A percentile compares a stretch with the other conserved stretches of the same genome.
phyloP scores from a whole-genome alignment of 1,140 invertebrate genomes.

The Leguminivora glycinivorella region DNA sequence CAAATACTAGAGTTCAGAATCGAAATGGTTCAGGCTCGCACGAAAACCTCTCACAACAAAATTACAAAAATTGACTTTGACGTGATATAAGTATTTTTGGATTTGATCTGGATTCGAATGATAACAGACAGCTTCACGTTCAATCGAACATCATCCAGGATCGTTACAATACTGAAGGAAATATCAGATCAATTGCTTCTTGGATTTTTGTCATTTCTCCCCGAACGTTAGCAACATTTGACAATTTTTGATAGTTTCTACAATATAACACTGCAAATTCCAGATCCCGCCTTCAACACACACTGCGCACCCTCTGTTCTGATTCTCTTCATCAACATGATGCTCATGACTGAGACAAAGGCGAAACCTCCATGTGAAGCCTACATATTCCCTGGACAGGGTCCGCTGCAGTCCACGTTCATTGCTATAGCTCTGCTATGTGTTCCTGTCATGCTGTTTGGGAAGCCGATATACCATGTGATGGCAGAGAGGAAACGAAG shows the following conservation, averaged over 20 bases:
- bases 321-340: constrained; percentile 96
- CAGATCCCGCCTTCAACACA: constrained; percentile 69
- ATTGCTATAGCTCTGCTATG: constrained; percentile 91
- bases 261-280: background rate
- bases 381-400: constrained; percentile 87
- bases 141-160: too few relatives aligned
- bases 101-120: too few relatives aligned
- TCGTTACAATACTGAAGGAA: too few relatives aligned
- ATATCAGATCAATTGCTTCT: too few relatives aligned
- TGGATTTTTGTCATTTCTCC: too few relatives aligned
- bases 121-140: too few relatives aligned
- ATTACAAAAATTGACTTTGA: too few relatives aligned
- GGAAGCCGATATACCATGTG: constrained; percentile 92
- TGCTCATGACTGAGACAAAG: constrained; percentile 84
- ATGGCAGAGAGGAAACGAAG: constrained; percentile 65
- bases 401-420: constrained; percentile 89
- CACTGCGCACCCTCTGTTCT: constrained; percentile 92
- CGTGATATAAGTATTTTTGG: too few relatives aligned
- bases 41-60: too few relatives aligned
- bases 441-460: constrained; percentile 96
- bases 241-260: background rate
- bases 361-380: constrained; percentile 65
- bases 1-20: too few relatives aligned
- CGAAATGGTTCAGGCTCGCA: too few relatives aligned
- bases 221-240: too few relatives aligned